These are phyloP conservation scores for Chrysotoxum bicinctum DNA, from an alignment of 2,888 invertebrate genomes.

Conservation along the genomic window DNA sequence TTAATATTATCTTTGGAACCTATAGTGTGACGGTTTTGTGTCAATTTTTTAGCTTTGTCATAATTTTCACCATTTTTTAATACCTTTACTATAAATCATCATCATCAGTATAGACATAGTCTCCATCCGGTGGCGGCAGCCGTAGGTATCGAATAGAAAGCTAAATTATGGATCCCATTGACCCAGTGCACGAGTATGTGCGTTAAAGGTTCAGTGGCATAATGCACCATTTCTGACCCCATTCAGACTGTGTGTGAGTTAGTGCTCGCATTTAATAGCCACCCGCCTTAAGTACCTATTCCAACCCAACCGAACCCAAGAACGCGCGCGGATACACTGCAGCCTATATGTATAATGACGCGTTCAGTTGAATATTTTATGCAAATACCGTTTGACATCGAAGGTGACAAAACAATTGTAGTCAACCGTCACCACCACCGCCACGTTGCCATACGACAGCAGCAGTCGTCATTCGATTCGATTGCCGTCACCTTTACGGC, in stretches of 20 bases:
- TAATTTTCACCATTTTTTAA: background rate
- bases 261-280: conserved; percentile 44
- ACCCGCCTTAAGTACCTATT: conserved; percentile 23
- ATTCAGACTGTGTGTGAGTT: conserved; percentile 46
- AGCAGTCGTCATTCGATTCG: background rate
- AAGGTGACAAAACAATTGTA: conserved; percentile 72
- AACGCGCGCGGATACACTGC: conserved; percentile 44
- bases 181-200: conserved; percentile 51
- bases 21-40: too few relatives aligned
- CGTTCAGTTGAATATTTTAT: conserved; percentile 68
- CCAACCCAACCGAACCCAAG: conserved; percentile 1
- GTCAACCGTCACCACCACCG: conserved; percentile 37
- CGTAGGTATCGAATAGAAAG: background rate
- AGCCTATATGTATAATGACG: conserved; percentile 59
- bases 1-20: too few relatives aligned
- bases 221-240: conserved; percentile 70
- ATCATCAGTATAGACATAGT: background rate
- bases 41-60: background rate
- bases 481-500: conserved; percentile 29
- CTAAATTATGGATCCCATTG: conserved; percentile 68
- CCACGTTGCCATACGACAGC: background rate
- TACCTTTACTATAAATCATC: background rate
- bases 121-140: conserved; percentile 30
- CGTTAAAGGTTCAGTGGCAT: conserved; percentile 60
- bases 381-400: conserved; percentile 69